Evolutionary conservation across 2,113 vertebrate species (phyloP).

Genomic region (Kryptolebias marmoratus): DNA sequence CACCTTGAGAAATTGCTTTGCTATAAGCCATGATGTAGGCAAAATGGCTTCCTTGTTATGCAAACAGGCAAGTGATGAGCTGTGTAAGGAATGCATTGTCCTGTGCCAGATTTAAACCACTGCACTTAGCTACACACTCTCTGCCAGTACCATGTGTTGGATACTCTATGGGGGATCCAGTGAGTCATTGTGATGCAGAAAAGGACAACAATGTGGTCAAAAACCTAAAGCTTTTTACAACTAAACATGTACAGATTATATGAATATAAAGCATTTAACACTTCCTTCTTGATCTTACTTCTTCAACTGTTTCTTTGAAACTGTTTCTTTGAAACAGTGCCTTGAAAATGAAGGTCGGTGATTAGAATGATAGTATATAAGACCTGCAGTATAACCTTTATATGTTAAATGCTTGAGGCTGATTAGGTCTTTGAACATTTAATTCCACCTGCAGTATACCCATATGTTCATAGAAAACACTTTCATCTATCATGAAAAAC

Average conservation of each 20-base stretch:
- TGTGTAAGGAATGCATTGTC: constrained; percentile 15
- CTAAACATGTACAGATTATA: too few relatives aligned
- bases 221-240: not conserved
- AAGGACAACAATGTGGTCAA: not conserved
- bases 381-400: not conserved
- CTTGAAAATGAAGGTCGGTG: not conserved
- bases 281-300: not conserved
- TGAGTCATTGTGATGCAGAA: not conserved
- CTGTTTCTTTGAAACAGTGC: not conserved
- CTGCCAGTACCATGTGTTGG: not conserved
- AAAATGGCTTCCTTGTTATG: constrained; percentile 23
- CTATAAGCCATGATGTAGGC: constrained; percentile 15
- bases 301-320: not conserved
- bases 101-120: not conserved
- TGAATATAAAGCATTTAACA: not conserved
- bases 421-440: constrained; percentile 22
- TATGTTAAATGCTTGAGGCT: constrained; percentile 2
- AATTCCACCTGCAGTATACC: not conserved
- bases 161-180: not conserved
- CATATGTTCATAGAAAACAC: not conserved
- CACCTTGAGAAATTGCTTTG: constrained; percentile 41
- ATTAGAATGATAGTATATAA: not conserved
- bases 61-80: constrained; percentile 35
- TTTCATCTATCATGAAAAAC: not conserved
- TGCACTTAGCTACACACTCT: not conserved